phyloP scores from a whole-genome alignment of 2,797 vertebrate genomes.

The Hippopotamyrus pictus region DNA sequence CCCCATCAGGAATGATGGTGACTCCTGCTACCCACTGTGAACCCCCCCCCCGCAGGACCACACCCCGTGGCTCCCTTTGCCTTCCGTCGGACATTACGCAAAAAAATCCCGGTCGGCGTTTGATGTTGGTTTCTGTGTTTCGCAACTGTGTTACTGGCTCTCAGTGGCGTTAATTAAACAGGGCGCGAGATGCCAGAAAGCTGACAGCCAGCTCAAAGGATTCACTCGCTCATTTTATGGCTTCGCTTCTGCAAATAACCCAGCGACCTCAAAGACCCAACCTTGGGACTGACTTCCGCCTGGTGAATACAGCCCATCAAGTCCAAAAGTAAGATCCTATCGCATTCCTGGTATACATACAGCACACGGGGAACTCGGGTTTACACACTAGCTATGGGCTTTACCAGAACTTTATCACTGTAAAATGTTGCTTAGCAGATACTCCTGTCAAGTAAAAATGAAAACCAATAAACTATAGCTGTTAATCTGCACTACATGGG shows the following conservation, averaged over 20 bases:
- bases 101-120: background rate
- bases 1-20: background rate
- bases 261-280: background rate
- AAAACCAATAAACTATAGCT: background rate
- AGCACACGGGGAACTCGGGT: background rate
- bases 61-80: background rate
- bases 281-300: background rate
- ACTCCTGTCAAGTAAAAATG: background rate
- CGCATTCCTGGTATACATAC: background rate
- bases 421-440: background rate
- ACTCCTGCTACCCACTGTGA: background rate
- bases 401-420: background rate
- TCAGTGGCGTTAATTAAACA: background rate
- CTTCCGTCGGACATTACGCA: background rate
- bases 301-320: background rate
- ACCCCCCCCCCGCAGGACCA: background rate
- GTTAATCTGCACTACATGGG: background rate
- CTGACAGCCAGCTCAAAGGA: background rate
- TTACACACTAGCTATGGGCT: background rate
- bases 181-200: background rate
- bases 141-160: no score
- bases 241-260: background rate
- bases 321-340: constrained; percentile 1
- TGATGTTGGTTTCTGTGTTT: background rate
- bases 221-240: background rate